Percentiles rank a stretch among this genome's conserved stretches.
Evolutionary conservation across 2,113 vertebrate species (phyloP).

Genomic region (Lathamus discolor): DNA sequence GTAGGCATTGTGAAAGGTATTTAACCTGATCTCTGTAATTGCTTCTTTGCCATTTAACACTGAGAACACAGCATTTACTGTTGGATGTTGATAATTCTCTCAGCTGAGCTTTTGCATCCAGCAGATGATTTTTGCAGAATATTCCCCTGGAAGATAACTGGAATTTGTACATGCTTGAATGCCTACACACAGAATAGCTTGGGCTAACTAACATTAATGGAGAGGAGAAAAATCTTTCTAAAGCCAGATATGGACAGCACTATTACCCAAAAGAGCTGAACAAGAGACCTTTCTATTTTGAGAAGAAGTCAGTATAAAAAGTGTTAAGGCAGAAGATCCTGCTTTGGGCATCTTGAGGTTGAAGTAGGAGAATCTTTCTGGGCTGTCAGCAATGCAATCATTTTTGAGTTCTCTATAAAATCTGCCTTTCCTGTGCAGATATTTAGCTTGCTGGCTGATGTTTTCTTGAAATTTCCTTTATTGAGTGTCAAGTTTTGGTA

Average conservation of each 20-base stretch:
- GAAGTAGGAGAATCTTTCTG: not conserved
- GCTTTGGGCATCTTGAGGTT: not conserved
- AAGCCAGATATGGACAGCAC: not conserved
- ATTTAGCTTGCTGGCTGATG: not conserved
- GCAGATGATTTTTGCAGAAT: not conserved
- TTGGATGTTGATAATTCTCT: not conserved
- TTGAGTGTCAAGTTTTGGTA: not conserved
- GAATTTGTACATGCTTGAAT: not conserved
- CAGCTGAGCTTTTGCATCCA: not conserved
- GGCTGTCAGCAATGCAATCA: not conserved
- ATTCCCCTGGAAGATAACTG: not conserved
- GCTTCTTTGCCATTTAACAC: not conserved
- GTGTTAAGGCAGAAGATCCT: not conserved
- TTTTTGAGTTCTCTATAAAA: not conserved
- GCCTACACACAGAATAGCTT: rapidly evolving
- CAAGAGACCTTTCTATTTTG: not conserved
- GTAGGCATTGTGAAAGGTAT: not conserved
- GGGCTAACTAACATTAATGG: not conserved
- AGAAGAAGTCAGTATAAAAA: not conserved
- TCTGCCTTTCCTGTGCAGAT: not conserved
- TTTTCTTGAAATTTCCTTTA: not conserved
- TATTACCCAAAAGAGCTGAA: not conserved
- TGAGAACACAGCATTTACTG: not conserved
- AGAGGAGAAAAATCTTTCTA: not conserved
- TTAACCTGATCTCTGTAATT: not conserved